Percentiles rank a stretch among this genome's conserved stretches.
phyloP scores from a whole-genome alignment of 1,140 invertebrate genomes.

The Heliothis subflexa region DNA sequence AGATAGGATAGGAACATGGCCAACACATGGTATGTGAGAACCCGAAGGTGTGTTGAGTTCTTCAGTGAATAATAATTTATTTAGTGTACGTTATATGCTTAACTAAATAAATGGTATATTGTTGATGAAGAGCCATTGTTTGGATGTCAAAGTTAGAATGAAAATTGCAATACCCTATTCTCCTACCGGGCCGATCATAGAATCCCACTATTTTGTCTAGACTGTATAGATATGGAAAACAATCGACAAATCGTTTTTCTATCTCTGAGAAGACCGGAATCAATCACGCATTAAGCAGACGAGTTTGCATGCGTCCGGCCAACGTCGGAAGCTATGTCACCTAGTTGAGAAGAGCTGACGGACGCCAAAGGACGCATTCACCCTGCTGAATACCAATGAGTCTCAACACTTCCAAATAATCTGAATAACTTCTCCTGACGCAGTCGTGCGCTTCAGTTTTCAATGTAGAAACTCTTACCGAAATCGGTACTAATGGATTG shows the following conservation, averaged over 20 bases:
- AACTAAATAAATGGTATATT: no score
- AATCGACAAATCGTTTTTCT: no score
- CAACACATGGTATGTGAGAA: no score
- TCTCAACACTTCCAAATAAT: slow-evolving; percentile 15
- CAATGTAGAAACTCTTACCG: slow-evolving; percentile 7
- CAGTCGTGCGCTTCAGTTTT: slow-evolving; percentile 25
- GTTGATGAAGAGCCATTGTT: no score
- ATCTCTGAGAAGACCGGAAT: background rate
- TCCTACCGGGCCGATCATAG: no score
- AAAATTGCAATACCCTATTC: no score
- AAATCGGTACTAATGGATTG: slow-evolving; percentile 18
- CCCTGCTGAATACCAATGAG: slow-evolving; percentile 39
- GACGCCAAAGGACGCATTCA: slow-evolving; percentile 14
- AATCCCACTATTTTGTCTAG: no score
- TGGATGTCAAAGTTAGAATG: no score
- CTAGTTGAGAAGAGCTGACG: slow-evolving; percentile 36
- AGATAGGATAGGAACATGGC: background rate
- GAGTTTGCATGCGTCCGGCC: slow-evolving; percentile 22
- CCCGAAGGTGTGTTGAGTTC: no score
- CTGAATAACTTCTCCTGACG: slow-evolving; percentile 14
- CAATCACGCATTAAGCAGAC: slow-evolving; percentile 6
- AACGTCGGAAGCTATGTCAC: slow-evolving; percentile 28
- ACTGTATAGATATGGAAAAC: no score
- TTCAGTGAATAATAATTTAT: no score
- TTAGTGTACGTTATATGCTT: no score